Conservation (phyloP, 2,888 invertebrate genomes). For the Thera obeliscata region DNA sequence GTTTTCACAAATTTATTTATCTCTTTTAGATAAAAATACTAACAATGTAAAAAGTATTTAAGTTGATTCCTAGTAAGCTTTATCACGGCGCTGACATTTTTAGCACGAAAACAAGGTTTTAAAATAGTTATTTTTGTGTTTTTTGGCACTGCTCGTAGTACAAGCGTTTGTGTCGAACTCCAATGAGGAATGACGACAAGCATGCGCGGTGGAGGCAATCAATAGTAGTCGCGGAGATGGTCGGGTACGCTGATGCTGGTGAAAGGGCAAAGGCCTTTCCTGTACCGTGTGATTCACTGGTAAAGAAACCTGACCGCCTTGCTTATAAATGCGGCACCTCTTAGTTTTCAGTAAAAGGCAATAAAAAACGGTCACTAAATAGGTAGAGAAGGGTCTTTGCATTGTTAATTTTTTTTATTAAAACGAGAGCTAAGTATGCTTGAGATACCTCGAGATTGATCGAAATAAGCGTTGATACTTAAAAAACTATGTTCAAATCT, state of each 20-base stretch:
- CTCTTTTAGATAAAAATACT: conserved; percentile 45
- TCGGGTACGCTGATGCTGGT: background rate
- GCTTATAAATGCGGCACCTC: background rate
- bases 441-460: too few relatives aligned
- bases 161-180: conserved; percentile 14
- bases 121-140: background rate
- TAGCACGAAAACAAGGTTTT: background rate
- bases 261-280: conserved; percentile 4
- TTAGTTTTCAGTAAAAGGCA: background rate
- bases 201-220: conserved; percentile 33
- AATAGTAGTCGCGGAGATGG: conserved; percentile 22
- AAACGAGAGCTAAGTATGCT: too few relatives aligned
- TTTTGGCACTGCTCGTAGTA: conserved; percentile 26
- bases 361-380: too few relatives aligned
- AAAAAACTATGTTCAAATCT: too few relatives aligned
- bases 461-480: too few relatives aligned
- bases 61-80: background rate
- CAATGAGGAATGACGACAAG: conserved; percentile 6
- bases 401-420: too few relatives aligned
- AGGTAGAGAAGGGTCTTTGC: too few relatives aligned
- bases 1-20: conserved; percentile 62
- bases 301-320: background rate
- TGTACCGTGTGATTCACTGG: background rate
- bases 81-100: conserved; percentile 33
- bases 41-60: conserved; percentile 6